Evolutionary conservation across 2,888 invertebrate genomes (phyloP).

Genomic region (Cantharis lateralis): DNA sequence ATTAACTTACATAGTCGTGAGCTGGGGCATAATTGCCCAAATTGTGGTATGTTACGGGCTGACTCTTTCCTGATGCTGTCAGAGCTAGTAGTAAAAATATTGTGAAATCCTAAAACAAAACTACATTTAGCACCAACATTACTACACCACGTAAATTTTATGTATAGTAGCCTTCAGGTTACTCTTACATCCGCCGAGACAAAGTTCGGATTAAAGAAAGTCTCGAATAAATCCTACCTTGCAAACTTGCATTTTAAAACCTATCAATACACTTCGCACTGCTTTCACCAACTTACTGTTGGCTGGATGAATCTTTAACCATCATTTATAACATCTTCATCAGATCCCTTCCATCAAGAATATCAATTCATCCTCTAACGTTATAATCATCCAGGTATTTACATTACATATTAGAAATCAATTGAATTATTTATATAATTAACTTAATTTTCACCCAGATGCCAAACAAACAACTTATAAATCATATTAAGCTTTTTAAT

Average conservation of each 20-base stretch:
- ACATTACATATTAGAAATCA: background rate
- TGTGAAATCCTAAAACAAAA: background rate
- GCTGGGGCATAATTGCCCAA: conserved; percentile 8
- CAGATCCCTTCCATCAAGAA: conserved; percentile 56
- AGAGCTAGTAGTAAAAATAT: background rate
- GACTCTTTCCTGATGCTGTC: background rate
- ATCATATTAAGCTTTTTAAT: background rate
- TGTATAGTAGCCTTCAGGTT: background rate
- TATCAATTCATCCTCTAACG: background rate
- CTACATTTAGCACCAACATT: background rate
- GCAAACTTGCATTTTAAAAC: conserved; percentile 7
- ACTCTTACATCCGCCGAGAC: background rate
- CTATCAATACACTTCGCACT: conserved; percentile 28
- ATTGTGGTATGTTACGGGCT: background rate
- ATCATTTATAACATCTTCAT: conserved; percentile 48
- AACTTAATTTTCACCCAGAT: background rate
- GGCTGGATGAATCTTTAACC: conserved; percentile 41
- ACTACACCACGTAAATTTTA: background rate
- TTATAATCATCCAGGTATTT: background rate
- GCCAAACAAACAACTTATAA: background rate
- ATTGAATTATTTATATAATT: background rate
- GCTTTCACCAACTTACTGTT: conserved; percentile 47
- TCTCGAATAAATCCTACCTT: background rate
- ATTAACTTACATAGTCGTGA: conserved; percentile 15
- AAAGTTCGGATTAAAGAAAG: background rate